A percentile compares a stretch with the other conserved stretches of the same genome.
Conservation (phyloP, 2,888 invertebrate genomes). For the Drosophila paranaensis region DNA sequence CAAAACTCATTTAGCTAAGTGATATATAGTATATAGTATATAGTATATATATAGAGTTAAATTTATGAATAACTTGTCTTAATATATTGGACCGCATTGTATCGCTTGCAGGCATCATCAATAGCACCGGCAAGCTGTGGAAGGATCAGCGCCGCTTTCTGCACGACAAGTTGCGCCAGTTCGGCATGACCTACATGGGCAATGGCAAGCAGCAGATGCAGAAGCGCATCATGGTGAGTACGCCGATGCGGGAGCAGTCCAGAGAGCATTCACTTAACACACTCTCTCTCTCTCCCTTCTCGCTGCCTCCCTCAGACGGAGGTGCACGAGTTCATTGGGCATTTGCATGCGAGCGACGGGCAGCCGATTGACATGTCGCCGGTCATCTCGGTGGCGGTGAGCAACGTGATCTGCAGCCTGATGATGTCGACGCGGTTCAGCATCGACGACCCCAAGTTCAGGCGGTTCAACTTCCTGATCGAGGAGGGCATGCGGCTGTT, state of each 20-base stretch:
- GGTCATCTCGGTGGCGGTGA: conserved; percentile 91
- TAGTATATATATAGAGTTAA: conserved; percentile 1
- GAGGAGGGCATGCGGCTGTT: conserved; percentile 96
- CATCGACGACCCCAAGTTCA: conserved; percentile 91
- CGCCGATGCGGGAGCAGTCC: background rate
- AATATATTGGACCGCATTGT: conserved; percentile 1
- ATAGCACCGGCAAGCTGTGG: conserved; percentile 95
- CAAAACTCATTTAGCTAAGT: conserved; percentile 7
- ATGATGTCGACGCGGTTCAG: conserved; percentile 95
- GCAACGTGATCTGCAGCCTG: conserved; percentile 95
- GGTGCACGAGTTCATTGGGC: conserved; percentile 90
- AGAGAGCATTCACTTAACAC: background rate
- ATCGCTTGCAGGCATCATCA: conserved; percentile 90
- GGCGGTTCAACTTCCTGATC: conserved; percentile 92
- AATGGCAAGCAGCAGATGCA: conserved; percentile 93
- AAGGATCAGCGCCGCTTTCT: conserved; percentile 95
- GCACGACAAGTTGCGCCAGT: conserved; percentile 92
- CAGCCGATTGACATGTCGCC: conserved; percentile 90
- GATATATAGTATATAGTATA: conserved; percentile 10
- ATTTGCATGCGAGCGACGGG: conserved; percentile 88
- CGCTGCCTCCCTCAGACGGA: conserved; percentile 86
- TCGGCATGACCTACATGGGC: conserved; percentile 95
- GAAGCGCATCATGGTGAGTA: conserved; percentile 91
- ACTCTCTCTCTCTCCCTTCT: background rate
- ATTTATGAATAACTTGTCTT: background rate